Percentiles rank a stretch among this genome's conserved stretches.
Evolutionary conservation across 2,797 vertebrate genomes (phyloP).

Genomic region (Arnoldichthys spilopterus): DNA sequence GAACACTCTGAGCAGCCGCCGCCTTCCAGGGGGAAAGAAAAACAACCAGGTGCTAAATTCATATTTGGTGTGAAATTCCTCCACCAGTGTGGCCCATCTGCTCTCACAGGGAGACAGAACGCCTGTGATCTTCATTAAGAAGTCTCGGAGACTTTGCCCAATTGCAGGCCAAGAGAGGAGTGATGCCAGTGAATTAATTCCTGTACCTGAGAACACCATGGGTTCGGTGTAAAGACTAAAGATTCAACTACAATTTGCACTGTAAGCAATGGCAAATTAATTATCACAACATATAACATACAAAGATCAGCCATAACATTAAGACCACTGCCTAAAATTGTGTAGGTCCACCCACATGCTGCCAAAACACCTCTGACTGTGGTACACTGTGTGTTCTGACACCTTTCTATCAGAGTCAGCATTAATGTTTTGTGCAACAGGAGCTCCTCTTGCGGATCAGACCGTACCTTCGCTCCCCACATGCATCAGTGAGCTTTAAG

Average conservation of each 20-base stretch:
- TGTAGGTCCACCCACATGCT: too few relatives aligned
- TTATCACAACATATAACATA: not conserved
- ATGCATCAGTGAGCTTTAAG: too few relatives aligned
- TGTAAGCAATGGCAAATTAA: not conserved
- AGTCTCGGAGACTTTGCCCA: constrained; percentile 8
- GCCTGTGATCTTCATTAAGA: constrained; percentile 53
- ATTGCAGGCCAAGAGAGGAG: not conserved
- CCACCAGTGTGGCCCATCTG: constrained; percentile 75
- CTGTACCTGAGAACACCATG: not conserved
- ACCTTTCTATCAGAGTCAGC: too few relatives aligned
- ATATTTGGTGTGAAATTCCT: constrained; percentile 73
- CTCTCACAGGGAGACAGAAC: constrained; percentile 65
- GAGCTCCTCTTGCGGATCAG: too few relatives aligned
- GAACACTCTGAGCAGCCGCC: constrained; percentile 68
- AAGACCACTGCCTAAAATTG: too few relatives aligned
- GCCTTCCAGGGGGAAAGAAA: constrained; percentile 57
- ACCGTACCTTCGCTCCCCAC: too few relatives aligned
- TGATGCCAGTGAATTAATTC: not conserved
- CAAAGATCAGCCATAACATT: too few relatives aligned
- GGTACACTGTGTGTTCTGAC: too few relatives aligned
- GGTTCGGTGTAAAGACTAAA: not conserved
- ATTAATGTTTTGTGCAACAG: too few relatives aligned
- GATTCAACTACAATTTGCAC: not conserved
- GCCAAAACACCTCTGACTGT: too few relatives aligned
- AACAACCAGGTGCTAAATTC: constrained; percentile 76